Percentiles rank a stretch among this genome's conserved stretches.
Evolutionary conservation across 2,888 invertebrate genomes (phyloP).

Genomic region (Eumacrocentrus americanus): DNA sequence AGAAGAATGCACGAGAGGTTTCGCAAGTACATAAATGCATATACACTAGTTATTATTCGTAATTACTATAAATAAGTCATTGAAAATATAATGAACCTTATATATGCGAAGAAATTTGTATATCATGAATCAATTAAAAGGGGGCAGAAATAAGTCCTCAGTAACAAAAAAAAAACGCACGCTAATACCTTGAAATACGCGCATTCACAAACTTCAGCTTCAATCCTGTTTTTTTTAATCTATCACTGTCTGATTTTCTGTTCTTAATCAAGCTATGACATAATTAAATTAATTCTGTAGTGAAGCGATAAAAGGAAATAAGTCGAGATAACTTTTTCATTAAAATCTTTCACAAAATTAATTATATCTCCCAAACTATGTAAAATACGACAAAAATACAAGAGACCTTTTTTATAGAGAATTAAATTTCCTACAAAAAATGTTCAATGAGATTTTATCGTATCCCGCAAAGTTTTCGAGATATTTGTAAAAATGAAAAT

Average conservation of each 20-base stretch:
- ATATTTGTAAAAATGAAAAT: too few relatives aligned
- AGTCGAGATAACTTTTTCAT: too few relatives aligned
- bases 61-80: slow-evolving; percentile 50
- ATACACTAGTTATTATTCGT: slow-evolving; percentile 38
- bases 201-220: slow-evolving; percentile 11
- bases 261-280: too few relatives aligned
- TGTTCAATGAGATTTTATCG: too few relatives aligned
- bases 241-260: not conserved
- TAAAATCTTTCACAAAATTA: too few relatives aligned
- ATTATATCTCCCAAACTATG: too few relatives aligned
- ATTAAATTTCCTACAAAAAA: too few relatives aligned
- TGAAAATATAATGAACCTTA: slow-evolving; percentile 55
- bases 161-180: slow-evolving; percentile 12
- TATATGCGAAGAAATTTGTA: slow-evolving; percentile 59
- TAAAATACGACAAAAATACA: too few relatives aligned
- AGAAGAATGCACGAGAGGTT: slow-evolving; percentile 34
- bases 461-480: too few relatives aligned
- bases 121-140: slow-evolving; percentile 59
- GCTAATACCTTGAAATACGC: slow-evolving; percentile 5
- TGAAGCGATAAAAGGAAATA: too few relatives aligned
- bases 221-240: not conserved
- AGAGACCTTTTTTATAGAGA: too few relatives aligned
- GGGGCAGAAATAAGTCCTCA: slow-evolving; percentile 47
- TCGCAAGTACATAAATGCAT: slow-evolving; percentile 50
- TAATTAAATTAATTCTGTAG: too few relatives aligned